phyloP scores from a whole-genome alignment of 2,888 invertebrate species.

The Argyresthia albistria region DNA sequence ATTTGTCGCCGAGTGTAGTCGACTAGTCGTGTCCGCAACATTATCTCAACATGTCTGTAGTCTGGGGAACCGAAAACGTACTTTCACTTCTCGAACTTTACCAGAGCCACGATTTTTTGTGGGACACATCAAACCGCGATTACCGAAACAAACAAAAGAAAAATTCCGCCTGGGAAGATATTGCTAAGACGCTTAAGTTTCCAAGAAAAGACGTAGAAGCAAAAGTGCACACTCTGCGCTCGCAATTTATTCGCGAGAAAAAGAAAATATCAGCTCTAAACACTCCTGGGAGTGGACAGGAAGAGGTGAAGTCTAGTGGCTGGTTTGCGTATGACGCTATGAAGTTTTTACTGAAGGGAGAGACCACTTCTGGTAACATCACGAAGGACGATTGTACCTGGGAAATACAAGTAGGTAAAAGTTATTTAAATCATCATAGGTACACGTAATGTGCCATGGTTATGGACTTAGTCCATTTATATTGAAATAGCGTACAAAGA shows the following conservation, averaged over 20 bases:
- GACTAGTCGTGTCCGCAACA: not conserved
- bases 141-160: slow-evolving; percentile 17
- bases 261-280: not conserved
- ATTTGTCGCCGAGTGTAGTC: not conserved
- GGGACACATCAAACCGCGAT: slow-evolving; percentile 14
- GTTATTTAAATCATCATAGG: too few relatives aligned
- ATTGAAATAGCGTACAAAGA: too few relatives aligned
- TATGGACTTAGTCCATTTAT: too few relatives aligned
- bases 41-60: not conserved
- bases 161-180: slow-evolving; percentile 15
- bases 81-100: slow-evolving; percentile 11
- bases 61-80: not conserved
- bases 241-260: not conserved
- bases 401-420: too few relatives aligned
- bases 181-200: slow-evolving; percentile 11
- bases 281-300: not conserved
- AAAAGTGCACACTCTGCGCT: slow-evolving; percentile 13
- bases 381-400: too few relatives aligned
- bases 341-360: not conserved
- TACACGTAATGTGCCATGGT: too few relatives aligned
- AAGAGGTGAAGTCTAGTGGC: not conserved
- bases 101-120: slow-evolving; percentile 13
- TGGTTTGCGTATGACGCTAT: not conserved
- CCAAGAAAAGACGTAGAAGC: slow-evolving; percentile 14
- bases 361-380: too few relatives aligned